Conservation (phyloP, 2,797 vertebrate genomes). For the Lacerta bilineata region DNA sequence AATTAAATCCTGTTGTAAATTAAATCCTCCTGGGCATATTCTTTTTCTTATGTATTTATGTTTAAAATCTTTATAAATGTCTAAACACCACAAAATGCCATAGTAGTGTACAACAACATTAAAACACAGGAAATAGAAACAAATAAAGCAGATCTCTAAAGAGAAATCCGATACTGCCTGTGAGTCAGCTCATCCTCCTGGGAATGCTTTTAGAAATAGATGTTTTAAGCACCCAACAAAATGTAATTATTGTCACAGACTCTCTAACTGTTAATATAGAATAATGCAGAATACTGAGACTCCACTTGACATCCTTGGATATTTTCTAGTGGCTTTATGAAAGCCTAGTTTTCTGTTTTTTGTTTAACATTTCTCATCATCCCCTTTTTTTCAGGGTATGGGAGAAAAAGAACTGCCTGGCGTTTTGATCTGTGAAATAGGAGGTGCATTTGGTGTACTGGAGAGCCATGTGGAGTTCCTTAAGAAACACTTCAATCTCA, state of each 20-base stretch:
- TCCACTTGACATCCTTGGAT: not conserved
- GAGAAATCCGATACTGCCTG: too few species aligned
- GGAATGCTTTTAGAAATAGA: too few species aligned
- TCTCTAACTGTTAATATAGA: not conserved
- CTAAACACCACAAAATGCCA: too few species aligned
- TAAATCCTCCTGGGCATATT: not conserved
- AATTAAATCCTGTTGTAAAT: not conserved
- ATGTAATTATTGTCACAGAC: not conserved
- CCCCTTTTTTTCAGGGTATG: slow-evolving; percentile 70
- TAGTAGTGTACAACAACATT: too few species aligned
- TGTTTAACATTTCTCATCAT: slow-evolving; percentile 2
- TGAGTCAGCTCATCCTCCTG: too few species aligned
- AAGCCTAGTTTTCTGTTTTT: not conserved
- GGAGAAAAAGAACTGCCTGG: slow-evolving; percentile 76
- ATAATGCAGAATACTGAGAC: not conserved
- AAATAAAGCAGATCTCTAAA: too few species aligned
- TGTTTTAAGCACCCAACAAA: too few species aligned
- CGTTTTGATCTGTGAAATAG: slow-evolving; percentile 77
- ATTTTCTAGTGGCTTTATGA: slow-evolving; percentile 24
- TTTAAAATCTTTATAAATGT: too few species aligned
- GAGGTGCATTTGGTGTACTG: slow-evolving; percentile 60
- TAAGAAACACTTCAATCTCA: slow-evolving; percentile 78
- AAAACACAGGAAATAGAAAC: too few species aligned
- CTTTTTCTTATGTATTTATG: too few species aligned
- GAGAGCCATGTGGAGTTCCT: slow-evolving; percentile 72